These are phyloP conservation scores for Aurelia coerulea DNA, from an alignment of 30 jellyfish, hydroid and myxozoan species.

Conservation along the genomic window DNA sequence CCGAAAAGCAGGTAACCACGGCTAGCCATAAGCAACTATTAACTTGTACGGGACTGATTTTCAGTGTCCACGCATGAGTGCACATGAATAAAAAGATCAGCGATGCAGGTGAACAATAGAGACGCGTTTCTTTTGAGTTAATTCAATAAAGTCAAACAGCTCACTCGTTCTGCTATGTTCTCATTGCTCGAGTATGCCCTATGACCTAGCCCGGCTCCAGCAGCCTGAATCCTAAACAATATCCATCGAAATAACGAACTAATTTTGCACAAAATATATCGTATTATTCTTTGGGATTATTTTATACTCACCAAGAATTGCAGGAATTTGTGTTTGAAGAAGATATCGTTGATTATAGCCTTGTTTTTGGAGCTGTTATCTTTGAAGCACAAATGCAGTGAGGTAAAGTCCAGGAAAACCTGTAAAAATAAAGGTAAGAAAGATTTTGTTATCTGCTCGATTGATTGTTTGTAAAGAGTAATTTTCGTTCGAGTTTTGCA, in stretches of 20 bases:
- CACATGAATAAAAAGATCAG: conserved; percentile 16
- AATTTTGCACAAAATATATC: conserved; percentile 43
- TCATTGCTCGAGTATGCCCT: conserved; percentile 75
- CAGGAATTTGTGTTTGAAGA: neutral
- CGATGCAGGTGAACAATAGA: conserved; percentile 43
- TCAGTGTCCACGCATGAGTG: conserved; percentile 65
- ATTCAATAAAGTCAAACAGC: conserved; percentile 69
- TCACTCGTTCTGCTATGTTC: conserved; percentile 73
- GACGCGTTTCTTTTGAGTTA: conserved; percentile 54
- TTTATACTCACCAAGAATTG: neutral
- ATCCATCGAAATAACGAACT: conserved; percentile 44
- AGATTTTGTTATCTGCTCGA: neutral
- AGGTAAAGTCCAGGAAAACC: conserved; percentile 10
- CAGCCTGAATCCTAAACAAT: conserved; percentile 55
- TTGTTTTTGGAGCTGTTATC: neutral
- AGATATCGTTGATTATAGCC: conserved; percentile 5
- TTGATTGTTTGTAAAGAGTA: too few relatives aligned
- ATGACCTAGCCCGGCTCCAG: conserved; percentile 76
- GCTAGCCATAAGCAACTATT: conserved; percentile 15
- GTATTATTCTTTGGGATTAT: neutral
- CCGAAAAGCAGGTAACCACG: conserved; percentile 43
- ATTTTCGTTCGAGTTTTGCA: too few relatives aligned
- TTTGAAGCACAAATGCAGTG: conserved; percentile 59
- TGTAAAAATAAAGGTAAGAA: conserved; percentile 36
- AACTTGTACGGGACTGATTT: conserved; percentile 33